Base-by-base conservation (phyloP, 2,797 vertebrate genomes). In the Diplodus puntazzo region DNA sequence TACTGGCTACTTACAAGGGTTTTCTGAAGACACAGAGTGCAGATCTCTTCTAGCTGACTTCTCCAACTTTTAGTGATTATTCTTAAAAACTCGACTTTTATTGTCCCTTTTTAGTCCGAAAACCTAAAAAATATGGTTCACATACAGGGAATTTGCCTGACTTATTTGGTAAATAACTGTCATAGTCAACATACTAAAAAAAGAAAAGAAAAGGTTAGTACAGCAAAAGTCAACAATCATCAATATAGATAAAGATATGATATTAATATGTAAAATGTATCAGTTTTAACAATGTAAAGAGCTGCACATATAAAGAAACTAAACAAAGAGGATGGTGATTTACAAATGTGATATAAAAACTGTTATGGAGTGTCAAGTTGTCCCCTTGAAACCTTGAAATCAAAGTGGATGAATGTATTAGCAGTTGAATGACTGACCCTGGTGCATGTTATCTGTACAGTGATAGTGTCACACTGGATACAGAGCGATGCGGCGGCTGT, bases 401-500 rank as follows among this genome's bases (percentile, higher is more conserved):
- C 4, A 46, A 13, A 60, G 57, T 42, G 39, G 3, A 16, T 4
- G 20, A 5, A 50, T 8, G 25, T 1, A 30, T 9, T 20, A n/a
- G 11, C 17, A 43, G 27, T n/a, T 18, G 11, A 21, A 21, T 53
- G 8, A 3, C 16, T 72, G 45, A 72, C 17, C 14, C 45, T 53
- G 1, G 2, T 75, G 34, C 72, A 20, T 69, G 16, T 39, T 43
- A 5, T 76, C 17, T 1, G 0, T 63, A 20, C 52, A 80, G 65
- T 69, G 5, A 74, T 16, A 1, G 34, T 21, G 49, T 69, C 27
- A 27, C 18, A 2, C 23, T 66, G 45, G 43, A 62, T 20, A 27
- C 30, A 7, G 66, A 88, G 80, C 13, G 3, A 93, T 87, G 88
- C 96, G 87, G 77, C 96, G 98, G 0, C 89, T 99, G 4, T 99